Base-by-base conservation (phyloP, 2,113 vertebrate species). In the Setophaga petechia region DNA sequence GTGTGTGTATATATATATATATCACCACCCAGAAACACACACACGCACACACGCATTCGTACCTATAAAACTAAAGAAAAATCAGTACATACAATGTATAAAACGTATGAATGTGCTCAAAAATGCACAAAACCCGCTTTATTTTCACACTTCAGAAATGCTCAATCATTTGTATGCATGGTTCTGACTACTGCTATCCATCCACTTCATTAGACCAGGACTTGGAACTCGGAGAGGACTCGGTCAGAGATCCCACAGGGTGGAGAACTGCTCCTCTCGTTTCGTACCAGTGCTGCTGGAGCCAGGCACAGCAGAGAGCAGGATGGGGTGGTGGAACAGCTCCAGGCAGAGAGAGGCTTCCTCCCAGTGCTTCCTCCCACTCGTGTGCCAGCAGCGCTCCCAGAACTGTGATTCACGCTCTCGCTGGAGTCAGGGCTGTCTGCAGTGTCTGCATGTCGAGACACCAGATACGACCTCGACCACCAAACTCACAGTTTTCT, bases 31-130 rank as follows among this genome's bases (percentile, higher is more conserved):
- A 87, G 78, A 94, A 94, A 95, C 72, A 93, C 96, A 94, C 93
- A 17, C 81, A 20, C 84, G 15, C 83, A 76, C 97, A 94, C 94
- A 87, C 73, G 1, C 94, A 89, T 35, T 84, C 92, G 66, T 74
- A 94, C 89, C 90, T 96, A 97, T 69, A 97, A 95, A 96, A 95
- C 89, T 95, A 95, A 97, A 89, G 94, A 92, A 93, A 96, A 96
- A 93, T 93, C 95, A 96, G 96, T 96, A 98, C 97, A 78, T 94
- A 97, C 96, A 97, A 98, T 63, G 84, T 98, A 98, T 97, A 98
- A 98, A 98, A 98, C 79, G 87, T 87, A 98, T 73, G 94, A 66
- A 88, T 96, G 98, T 98, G 98, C 98, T 98, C 87, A 98, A 98
- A 98, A 98, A 96, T 15, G 97, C 98, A 98, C 97, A 96, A 96